phyloP scores from a whole-genome alignment of 2,888 invertebrate genomes.

The Taphrorychus bicolor region DNA sequence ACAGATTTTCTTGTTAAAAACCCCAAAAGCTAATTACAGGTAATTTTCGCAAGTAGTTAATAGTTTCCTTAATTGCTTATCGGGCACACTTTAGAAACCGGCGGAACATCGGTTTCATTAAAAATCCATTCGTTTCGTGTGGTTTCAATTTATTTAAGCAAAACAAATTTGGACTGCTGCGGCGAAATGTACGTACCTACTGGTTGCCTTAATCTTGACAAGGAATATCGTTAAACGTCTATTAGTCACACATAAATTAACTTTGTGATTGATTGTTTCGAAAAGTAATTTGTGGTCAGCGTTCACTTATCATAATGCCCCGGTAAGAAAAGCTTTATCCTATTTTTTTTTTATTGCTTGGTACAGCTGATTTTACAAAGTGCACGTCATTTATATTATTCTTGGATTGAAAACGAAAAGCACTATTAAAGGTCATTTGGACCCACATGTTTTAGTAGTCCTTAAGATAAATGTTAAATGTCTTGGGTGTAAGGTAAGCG shows the following conservation, averaged over 20 bases:
- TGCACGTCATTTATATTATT: too few relatives aligned
- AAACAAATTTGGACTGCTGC: conserved; percentile 1
- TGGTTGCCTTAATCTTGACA: background rate
- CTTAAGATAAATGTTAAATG: too few relatives aligned
- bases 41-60: background rate
- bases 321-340: too few relatives aligned
- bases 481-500: too few relatives aligned
- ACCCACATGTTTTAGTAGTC: too few relatives aligned
- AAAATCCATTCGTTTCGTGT: conserved; percentile 8
- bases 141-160: conserved; percentile 3
- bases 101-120: conserved; percentile 7
- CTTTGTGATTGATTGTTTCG: background rate
- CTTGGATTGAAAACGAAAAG: too few relatives aligned
- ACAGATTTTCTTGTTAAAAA: background rate
- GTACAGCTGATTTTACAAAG: too few relatives aligned
- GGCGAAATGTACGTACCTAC: background rate
- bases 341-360: too few relatives aligned
- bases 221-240: background rate
- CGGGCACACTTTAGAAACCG: conserved; percentile 6
- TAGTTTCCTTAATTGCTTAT: conserved; percentile 5
- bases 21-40: background rate
- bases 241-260: background rate
- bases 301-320: background rate
- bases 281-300: background rate
- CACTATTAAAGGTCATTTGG: too few relatives aligned